Percentiles rank a stretch among this genome's conserved stretches.
Evolutionary conservation across 2,113 vertebrate species (phyloP).

Genomic region (Lamprologus ornatipinnis): DNA sequence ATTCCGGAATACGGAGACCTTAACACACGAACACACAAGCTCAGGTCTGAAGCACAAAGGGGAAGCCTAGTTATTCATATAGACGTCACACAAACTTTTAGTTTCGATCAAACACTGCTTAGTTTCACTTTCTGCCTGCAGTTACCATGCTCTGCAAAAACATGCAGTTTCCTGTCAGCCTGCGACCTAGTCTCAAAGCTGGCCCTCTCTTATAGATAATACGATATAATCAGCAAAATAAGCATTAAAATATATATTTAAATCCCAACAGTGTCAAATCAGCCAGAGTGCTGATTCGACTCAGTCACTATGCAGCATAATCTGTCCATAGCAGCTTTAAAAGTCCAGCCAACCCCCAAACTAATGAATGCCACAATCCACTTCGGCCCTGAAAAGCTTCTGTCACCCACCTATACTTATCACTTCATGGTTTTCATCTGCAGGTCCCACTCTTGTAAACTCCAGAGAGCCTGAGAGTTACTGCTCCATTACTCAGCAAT

Average conservation of each 20-base stretch:
- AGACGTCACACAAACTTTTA: not conserved
- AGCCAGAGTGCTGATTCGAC: not conserved
- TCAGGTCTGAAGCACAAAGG: not conserved
- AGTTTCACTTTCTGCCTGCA: not conserved
- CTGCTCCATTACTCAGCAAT: not conserved
- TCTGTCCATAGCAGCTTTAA: not conserved
- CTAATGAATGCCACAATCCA: not conserved
- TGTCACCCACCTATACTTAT: not conserved
- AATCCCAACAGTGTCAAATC: not conserved
- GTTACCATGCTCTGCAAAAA: not conserved
- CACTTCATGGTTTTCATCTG: not conserved
- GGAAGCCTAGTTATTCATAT: not conserved
- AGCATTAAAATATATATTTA: not conserved
- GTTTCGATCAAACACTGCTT: not conserved
- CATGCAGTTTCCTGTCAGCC: not conserved
- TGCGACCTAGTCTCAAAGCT: not conserved
- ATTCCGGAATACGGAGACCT: not conserved
- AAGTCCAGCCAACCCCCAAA: not conserved
- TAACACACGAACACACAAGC: not conserved
- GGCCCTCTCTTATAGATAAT: not conserved
- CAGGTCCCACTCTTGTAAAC: not conserved
- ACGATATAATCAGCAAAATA: not conserved
- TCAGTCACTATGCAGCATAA: not conserved
- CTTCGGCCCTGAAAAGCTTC: not conserved
- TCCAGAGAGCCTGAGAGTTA: accelerated